Percentiles rank a stretch among this genome's conserved stretches.
phyloP scores from a whole-genome alignment of 2,797 vertebrate genomes.

The Gallinago nigripennis region DNA sequence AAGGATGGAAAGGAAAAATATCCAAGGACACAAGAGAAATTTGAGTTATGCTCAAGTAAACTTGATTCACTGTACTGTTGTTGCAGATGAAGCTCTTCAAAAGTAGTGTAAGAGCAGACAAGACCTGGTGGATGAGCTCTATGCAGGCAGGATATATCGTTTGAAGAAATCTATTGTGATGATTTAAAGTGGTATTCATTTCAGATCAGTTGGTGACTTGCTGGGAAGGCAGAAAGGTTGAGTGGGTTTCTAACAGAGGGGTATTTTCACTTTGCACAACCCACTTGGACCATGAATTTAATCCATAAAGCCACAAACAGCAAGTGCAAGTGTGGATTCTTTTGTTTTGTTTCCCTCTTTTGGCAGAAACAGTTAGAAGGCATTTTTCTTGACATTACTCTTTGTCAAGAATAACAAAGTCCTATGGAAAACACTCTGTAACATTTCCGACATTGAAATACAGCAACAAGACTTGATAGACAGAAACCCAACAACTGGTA shows the following conservation, averaged over 20 bases:
- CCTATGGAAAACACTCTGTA: not conserved
- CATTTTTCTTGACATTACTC: not conserved
- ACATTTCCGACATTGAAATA: not conserved
- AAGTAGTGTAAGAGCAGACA: not conserved
- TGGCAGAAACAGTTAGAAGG: not conserved
- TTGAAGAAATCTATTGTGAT: not conserved
- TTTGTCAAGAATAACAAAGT: not conserved
- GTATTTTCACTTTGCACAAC: not conserved
- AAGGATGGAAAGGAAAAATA: not conserved
- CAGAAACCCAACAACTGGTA: not conserved
- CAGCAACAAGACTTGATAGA: not conserved
- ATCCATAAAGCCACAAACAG: not conserved
- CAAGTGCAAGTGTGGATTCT: not conserved
- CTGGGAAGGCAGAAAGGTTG: not conserved
- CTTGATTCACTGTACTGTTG: not conserved
- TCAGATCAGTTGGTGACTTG: not conserved
- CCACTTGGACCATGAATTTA: not conserved
- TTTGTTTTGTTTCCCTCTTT: not conserved
- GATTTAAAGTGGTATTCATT: not conserved
- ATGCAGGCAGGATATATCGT: not conserved
- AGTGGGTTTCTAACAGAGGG: not conserved
- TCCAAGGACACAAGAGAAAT: not conserved
- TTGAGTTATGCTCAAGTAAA: not conserved
- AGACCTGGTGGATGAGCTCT: not conserved
- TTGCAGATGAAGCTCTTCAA: not conserved